Evolutionary conservation across 1,140 invertebrate genomes (phyloP).

Genomic region (Cyclina sinensis): DNA sequence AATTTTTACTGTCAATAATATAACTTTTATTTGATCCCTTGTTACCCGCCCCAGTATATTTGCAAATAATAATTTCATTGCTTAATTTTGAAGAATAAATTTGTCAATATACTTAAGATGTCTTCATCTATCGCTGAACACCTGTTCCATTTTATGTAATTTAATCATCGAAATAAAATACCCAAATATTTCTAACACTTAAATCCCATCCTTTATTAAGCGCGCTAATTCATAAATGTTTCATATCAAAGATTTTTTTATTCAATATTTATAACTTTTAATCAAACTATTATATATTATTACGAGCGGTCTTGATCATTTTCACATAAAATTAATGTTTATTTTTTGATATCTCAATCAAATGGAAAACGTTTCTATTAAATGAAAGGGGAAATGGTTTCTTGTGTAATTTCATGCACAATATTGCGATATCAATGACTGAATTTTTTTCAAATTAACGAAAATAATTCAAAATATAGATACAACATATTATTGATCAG

Average conservation of each 20-base stretch:
- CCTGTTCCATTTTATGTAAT: conserved; percentile 54
- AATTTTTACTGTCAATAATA: conserved; percentile 15
- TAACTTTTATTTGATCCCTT: neutral
- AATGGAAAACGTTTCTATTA: neutral
- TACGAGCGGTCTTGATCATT: neutral
- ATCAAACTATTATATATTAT: conserved; percentile 37
- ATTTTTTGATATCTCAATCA: conserved; percentile 39
- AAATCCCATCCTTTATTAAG: conserved; percentile 49
- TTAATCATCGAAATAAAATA: conserved; percentile 48
- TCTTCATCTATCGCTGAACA: conserved; percentile 24
- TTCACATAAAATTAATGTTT: conserved; percentile 28
- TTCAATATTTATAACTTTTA: conserved; percentile 29
- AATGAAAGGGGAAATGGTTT: neutral
- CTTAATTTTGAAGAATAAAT: conserved; percentile 40
- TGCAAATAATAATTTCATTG: conserved; percentile 40
- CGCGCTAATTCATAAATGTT: conserved; percentile 35
- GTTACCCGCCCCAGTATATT: neutral
- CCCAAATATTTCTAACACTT: conserved; percentile 37
- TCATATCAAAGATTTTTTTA: conserved; percentile 48
- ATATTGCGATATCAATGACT: conserved; percentile 2
- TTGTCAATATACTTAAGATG: neutral
- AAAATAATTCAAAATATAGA: neutral
- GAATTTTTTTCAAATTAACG: neutral
- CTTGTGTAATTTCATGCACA: conserved; percentile 18
- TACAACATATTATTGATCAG: neutral